A percentile compares a stretch with the other conserved stretches of the same genome.
Evolutionary conservation across 2,888 invertebrate species (phyloP).

Genomic region (Camptogramma bilineatum): DNA sequence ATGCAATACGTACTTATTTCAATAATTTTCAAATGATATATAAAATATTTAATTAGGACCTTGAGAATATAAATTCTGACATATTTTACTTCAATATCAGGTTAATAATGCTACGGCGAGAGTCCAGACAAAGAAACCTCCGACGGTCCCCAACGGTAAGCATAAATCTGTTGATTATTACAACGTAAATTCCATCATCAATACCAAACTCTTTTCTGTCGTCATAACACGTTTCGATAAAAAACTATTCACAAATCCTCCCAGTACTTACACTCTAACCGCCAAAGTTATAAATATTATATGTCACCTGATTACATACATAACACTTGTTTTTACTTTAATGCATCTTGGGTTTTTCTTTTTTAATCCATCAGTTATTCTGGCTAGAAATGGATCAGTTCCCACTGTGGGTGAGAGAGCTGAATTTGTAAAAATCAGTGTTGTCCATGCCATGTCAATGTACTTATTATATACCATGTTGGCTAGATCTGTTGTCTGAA

Average conservation of each 20-base stretch:
- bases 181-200: constrained; percentile 24
- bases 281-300: constrained; percentile 20
- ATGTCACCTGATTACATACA: constrained; percentile 30
- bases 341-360: constrained; percentile 78
- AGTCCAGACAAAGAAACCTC: constrained; percentile 99
- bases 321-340: constrained; percentile 56
- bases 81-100: constrained; percentile 86
- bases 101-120: constrained; percentile 99
- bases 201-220: constrained; percentile 26
- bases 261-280: constrained; percentile 31
- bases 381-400: constrained; percentile 87
- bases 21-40: too few species aligned
- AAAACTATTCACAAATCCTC: constrained; percentile 28
- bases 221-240: constrained; percentile 33
- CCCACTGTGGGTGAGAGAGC: constrained; percentile 87
- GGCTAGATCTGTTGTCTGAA: constrained; percentile 81
- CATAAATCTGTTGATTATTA: constrained; percentile 38
- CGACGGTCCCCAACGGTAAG: constrained; percentile 96
- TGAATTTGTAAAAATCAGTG: constrained; percentile 77
- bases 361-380: constrained; percentile 85
- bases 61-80: constrained; percentile 60
- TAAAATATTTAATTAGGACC: constrained; percentile 40
- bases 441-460: constrained; percentile 78
- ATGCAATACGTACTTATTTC: constrained; percentile 23
- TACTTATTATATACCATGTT: constrained; percentile 70